Percentiles rank a stretch among this genome's conserved stretches.
Conservation (phyloP, 2,113 vertebrate genomes). For the Malaclemys terrapin region DNA sequence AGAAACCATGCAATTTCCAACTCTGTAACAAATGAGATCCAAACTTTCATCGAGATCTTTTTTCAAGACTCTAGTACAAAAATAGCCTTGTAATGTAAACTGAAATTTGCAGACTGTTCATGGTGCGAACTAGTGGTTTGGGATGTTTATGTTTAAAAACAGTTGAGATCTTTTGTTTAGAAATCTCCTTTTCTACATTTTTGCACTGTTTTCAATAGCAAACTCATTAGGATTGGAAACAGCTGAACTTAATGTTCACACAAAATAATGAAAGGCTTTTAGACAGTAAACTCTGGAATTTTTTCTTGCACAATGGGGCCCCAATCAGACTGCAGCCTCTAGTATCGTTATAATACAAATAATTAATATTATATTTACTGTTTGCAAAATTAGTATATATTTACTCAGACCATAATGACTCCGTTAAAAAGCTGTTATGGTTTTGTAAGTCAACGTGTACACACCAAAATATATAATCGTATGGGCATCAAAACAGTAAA, state of each 20-base stretch:
- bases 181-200: neutral
- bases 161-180: neutral
- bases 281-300: neutral
- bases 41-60: neutral
- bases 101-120: neutral
- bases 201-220: neutral
- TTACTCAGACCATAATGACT: neutral
- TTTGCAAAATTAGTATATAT: neutral
- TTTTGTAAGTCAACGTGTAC: neutral
- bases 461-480: neutral
- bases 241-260: neutral
- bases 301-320: neutral
- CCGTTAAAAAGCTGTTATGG: constrained; percentile 5
- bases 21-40: neutral
- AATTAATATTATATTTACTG: neutral
- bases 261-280: neutral
- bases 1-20: neutral
- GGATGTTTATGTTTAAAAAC: neutral
- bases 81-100: neutral
- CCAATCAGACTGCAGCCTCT: neutral
- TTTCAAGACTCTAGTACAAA: neutral
- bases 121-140: neutral
- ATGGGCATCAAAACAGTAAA: neutral
- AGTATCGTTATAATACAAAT: neutral
- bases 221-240: neutral